Percentiles rank a stretch among this genome's conserved stretches.
These are phyloP conservation scores for Parapsyche elsis DNA, from an alignment of 1,140 invertebrate species.

Conservation along the genomic window DNA sequence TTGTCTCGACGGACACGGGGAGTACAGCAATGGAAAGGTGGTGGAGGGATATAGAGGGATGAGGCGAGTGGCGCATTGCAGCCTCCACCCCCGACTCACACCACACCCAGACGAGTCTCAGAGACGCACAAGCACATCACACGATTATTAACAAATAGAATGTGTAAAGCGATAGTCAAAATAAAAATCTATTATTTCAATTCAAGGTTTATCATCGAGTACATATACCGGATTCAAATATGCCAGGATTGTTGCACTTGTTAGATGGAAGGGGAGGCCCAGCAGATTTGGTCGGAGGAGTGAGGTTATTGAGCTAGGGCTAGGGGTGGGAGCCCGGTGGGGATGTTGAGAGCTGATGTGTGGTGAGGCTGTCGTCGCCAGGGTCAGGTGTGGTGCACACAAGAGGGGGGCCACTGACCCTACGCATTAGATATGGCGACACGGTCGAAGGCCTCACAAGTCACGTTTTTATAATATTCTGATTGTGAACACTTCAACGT, in stretches of 20 bases:
- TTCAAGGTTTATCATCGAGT: too few relatives aligned
- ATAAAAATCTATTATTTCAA: too few relatives aligned
- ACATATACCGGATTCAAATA: too few relatives aligned
- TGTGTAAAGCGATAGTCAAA: too few relatives aligned
- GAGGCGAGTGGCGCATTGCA: constrained; percentile 28
- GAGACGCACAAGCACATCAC: too few relatives aligned
- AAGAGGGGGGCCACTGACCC: neutral
- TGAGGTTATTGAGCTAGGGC: neutral
- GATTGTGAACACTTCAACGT: neutral
- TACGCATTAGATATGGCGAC: neutral
- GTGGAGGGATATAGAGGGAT: neutral
- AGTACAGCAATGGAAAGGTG: neutral
- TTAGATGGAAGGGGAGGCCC: too few relatives aligned
- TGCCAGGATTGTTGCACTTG: too few relatives aligned
- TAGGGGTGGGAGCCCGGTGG: neutral
- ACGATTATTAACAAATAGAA: too few relatives aligned
- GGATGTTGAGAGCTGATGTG: neutral
- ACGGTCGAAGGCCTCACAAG: constrained; percentile 1
- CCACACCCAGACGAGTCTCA: neutral
- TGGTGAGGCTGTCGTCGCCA: constrained; percentile 1
- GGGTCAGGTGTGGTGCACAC: constrained; percentile 5
- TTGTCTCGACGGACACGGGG: constrained; percentile 14
- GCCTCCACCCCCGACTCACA: constrained; percentile 7
- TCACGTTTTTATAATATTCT: neutral
- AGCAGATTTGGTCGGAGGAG: too few relatives aligned